Base-by-base conservation (phyloP, 2,797 vertebrate species). In the Lophius americanus region DNA sequence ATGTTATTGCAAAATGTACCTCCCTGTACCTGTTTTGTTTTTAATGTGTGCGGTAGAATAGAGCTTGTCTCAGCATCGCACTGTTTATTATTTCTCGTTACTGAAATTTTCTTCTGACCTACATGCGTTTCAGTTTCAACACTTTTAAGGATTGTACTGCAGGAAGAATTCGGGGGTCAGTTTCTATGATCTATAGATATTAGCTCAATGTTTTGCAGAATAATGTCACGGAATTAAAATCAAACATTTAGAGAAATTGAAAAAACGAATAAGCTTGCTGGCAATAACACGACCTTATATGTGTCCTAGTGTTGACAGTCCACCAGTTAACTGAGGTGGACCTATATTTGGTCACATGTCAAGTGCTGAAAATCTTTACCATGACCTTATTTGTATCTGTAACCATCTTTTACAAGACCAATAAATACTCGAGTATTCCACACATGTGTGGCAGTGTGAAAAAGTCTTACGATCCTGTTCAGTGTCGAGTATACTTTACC, bases 1-100 rank as follows among this genome's bases (percentile, higher is more conserved):
- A 82, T 70, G 33, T 64, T 67, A 70, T 39, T 56, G 50, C 13
- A 51, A 36, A 68, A 62, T 55, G 53, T 60, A 38, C n/a, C 44
- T 32, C 52, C 38, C 52, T 41, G 6, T 55, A 36, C 39, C 33
- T 51, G 50, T 51, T 66, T 62, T 61, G 44, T 63, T 83, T 23
- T 83, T 66, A 54, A 56, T 68, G 49, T 50, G 51, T 43, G 51
- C 1, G 0, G 48, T 48, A 14, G n/a, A 64, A 35, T 4, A 39
- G 7, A 3, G 4, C 3, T 64, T 59, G 61, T 72, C 50, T 69
- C 49, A 11, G 38, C 12, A 57, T 4, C 38, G 55, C 37, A 47
- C 38, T 12, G 9, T 53, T 54, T 63, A 43, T 68, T 68, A 11
- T 55, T 51, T 51, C 39, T 59, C 11, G 42, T 11, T 47, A 47